Evolutionary conservation across 2,113 vertebrate species (phyloP), one percentile per base, ranked within the genome.

Genomic region (Coregonus clupeaformis): DNA sequence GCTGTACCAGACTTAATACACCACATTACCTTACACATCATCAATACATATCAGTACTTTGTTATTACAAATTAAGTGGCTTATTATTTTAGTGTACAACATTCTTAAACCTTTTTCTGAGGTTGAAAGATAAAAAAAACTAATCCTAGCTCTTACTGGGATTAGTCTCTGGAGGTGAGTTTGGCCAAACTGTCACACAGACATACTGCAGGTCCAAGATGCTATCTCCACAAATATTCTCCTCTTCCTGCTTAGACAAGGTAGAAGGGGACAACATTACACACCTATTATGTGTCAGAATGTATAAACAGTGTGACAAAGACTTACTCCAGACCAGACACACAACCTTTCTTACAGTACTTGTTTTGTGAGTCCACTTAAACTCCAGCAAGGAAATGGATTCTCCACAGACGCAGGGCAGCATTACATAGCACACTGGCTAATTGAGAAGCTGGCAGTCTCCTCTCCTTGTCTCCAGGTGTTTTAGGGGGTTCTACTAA

Each of bases 201-300:
- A 80, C 49, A 52, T 74, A 70, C 69, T 68, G 65, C 80, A 80
- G 80, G 66, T 76, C 22, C 71, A 52, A 64, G 24, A 24, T 24
- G 70, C 13, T 71, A 52, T 11, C 12, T 25, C 27, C 74, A 77
- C 78, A 85, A 81, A 81, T 83, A 74, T 81, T 69, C 71, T 42
- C 62, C 16, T 68, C 71, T 82, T 83, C 80, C 78, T 85, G 81
- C 78, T 81, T 73, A 72, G 65, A 83, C 71, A 73, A 62, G 47
- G 57, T 16, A 14, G 57, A 49, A 57, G 69, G 59, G 69, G 69
- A 84, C 64, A 85, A 81, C 75, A 27, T 77, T 75, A 77, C 79
- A 76, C 80, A 77, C 71, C 71, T 42, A 24, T 32, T 71, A 47
- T 14, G 65, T 69, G 83, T 76, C 68, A 29, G 24, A 45, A 67